Percentiles rank a stretch among this genome's conserved stretches.
Conservation (phyloP, 2,888 invertebrate species). For the Microplitis manilae region DNA sequence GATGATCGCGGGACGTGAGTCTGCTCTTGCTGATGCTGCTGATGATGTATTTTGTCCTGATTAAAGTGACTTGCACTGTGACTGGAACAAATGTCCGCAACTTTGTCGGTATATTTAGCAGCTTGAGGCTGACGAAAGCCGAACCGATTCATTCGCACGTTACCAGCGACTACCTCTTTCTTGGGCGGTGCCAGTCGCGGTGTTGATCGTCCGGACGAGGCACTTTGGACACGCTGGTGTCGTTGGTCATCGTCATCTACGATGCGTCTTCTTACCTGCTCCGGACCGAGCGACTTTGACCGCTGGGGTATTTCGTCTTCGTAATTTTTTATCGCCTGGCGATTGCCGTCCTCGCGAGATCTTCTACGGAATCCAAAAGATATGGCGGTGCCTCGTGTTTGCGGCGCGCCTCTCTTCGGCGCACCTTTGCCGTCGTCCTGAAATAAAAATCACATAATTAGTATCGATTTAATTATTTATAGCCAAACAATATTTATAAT, state of each 20-base stretch:
- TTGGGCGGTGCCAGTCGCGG: constrained; percentile 79
- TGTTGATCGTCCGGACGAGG: constrained; percentile 77
- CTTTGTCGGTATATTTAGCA: constrained; percentile 78
- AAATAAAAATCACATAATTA: constrained; percentile 48
- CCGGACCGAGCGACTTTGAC: constrained; percentile 71
- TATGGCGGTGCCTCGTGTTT: constrained; percentile 83
- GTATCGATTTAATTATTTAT: not conserved
- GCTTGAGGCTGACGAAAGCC: constrained; percentile 81
- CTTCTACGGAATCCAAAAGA: constrained; percentile 87
- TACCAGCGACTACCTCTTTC: constrained; percentile 78
- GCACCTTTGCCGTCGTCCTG: constrained; percentile 79
- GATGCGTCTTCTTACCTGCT: constrained; percentile 72
- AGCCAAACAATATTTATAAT: no score
- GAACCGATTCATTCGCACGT: constrained; percentile 81
- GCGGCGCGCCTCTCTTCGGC: constrained; percentile 74
- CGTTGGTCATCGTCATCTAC: constrained; percentile 62
- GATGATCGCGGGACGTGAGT: constrained; percentile 70
- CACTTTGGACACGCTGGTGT: constrained; percentile 61
- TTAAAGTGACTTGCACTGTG: constrained; percentile 73
- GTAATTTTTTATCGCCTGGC: constrained; percentile 50
- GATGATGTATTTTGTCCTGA: constrained; percentile 71
- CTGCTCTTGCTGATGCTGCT: constrained; percentile 69
- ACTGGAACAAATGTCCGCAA: constrained; percentile 76
- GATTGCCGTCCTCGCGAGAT: constrained; percentile 67
- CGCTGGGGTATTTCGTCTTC: constrained; percentile 69